Percentiles rank a stretch among this genome's conserved stretches.
Evolutionary conservation across 2,113 vertebrate genomes (phyloP).

Genomic region (Oreochromis tanganicae): DNA sequence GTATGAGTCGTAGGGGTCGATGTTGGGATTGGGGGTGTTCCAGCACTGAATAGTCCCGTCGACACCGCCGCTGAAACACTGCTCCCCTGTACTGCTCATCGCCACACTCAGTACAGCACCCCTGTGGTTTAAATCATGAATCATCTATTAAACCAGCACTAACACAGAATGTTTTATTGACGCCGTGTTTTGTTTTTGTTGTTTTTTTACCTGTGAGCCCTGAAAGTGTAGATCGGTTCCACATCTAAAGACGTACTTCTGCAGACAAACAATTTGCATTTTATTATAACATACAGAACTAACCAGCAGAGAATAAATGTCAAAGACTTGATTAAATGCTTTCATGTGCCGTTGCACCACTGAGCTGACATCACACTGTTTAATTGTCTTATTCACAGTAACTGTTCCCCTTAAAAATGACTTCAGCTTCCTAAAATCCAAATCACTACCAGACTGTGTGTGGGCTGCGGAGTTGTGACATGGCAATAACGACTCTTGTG

Average conservation of each 20-base stretch:
- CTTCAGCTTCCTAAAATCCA: conserved; percentile 6
- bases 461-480: neutral
- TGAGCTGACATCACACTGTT: neutral
- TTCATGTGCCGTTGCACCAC: neutral
- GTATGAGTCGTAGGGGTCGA: conserved; percentile 96
- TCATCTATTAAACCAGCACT: neutral
- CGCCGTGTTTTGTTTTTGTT: rapidly evolving
- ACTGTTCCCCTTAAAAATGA: neutral
- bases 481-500: neutral
- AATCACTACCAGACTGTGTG: neutral
- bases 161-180: neutral
- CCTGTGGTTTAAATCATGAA: conserved; percentile 60
- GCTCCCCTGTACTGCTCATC: conserved; percentile 94
- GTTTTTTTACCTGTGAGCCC: conserved; percentile 85
- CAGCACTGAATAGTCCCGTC: conserved; percentile 95
- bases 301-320: neutral
- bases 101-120: conserved; percentile 94
- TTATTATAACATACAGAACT: neutral
- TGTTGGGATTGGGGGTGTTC: conserved; percentile 92
- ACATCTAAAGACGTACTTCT: conserved; percentile 96
- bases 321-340: neutral
- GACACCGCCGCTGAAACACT: conserved; percentile 93
- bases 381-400: neutral
- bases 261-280: conserved; percentile 29
- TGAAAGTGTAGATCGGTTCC: conserved; percentile 98